phyloP scores from a whole-genome alignment of 2,113 vertebrate genomes.

The Rhea pennata region DNA sequence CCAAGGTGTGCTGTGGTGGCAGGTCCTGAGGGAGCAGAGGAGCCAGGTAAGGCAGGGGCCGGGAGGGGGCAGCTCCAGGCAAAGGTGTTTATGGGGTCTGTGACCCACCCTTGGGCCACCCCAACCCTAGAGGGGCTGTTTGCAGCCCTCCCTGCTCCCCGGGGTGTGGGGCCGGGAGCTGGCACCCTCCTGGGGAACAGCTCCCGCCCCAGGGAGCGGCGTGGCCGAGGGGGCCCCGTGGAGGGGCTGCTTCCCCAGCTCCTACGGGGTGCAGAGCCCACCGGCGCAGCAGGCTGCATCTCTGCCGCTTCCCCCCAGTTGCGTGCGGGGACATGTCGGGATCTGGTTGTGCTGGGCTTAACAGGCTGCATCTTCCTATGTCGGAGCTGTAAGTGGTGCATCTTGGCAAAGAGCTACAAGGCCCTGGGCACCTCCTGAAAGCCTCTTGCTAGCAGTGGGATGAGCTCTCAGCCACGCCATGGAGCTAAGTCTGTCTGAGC shows the following conservation, averaged over 20 bases:
- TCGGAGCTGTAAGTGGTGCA: rapidly evolving
- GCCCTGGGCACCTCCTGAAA: background rate
- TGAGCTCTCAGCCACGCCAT: rapidly evolving
- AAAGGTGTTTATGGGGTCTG: too few relatives aligned
- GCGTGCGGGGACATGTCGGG: background rate
- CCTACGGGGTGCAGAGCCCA: background rate
- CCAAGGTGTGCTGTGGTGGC: rapidly evolving
- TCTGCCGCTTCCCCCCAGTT: background rate
- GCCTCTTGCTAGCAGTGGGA: background rate
- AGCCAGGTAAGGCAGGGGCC: background rate
- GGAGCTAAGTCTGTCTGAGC: background rate
- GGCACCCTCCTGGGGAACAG: background rate
- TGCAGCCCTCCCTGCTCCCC: background rate
- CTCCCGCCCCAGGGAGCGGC: background rate
- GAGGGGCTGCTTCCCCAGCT: rapidly evolving
- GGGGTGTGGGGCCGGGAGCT: rapidly evolving
- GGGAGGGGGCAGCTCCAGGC: rapidly evolving
- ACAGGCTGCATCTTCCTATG: background rate
- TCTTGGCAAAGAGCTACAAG: background rate
- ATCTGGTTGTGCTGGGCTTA: background rate
- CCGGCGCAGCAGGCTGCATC: background rate
- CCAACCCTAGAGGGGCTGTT: rapidly evolving
- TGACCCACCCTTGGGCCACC: rapidly evolving
- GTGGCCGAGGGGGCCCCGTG: rapidly evolving
- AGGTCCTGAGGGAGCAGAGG: rapidly evolving